These are phyloP conservation scores for Corvus cornix DNA, from an alignment of 2,113 vertebrate genomes.

Conservation along the genomic window DNA sequence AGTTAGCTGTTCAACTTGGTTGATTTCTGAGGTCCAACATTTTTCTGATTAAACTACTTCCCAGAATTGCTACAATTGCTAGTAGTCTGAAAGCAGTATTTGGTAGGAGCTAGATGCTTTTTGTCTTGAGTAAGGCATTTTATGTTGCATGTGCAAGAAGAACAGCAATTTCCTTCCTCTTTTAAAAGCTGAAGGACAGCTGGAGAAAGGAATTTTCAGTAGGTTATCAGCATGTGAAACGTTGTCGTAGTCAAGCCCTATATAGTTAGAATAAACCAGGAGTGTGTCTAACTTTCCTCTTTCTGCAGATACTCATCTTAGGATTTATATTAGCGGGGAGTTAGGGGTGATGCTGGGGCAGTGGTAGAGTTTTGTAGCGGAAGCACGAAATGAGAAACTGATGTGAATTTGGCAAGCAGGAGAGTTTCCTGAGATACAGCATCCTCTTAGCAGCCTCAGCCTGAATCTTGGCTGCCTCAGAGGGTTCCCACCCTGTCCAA, in stretches of 20 bases:
- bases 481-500: not conserved
- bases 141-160: fast-evolving
- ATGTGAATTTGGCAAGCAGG: slow-evolving; percentile 27
- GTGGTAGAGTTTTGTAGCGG: not conserved
- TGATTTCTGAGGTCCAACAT: not conserved
- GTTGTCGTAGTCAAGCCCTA: fast-evolving
- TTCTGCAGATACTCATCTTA: not conserved
- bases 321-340: not conserved
- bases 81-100: not conserved
- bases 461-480: not conserved
- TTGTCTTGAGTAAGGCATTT: not conserved
- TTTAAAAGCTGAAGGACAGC: not conserved
- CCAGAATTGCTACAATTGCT: not conserved
- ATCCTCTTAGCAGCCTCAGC: not conserved
- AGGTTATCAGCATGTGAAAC: not conserved
- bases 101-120: not conserved
- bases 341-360: not conserved
- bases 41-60: not conserved
- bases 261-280: not conserved
- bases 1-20: not conserved
- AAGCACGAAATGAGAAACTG: not conserved
- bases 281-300: not conserved
- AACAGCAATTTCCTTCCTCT: not conserved
- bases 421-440: not conserved
- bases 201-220: not conserved